These are phyloP conservation scores for Amblyteles armatorius DNA, from an alignment of 2,888 invertebrate genomes.

Conservation along the genomic window DNA sequence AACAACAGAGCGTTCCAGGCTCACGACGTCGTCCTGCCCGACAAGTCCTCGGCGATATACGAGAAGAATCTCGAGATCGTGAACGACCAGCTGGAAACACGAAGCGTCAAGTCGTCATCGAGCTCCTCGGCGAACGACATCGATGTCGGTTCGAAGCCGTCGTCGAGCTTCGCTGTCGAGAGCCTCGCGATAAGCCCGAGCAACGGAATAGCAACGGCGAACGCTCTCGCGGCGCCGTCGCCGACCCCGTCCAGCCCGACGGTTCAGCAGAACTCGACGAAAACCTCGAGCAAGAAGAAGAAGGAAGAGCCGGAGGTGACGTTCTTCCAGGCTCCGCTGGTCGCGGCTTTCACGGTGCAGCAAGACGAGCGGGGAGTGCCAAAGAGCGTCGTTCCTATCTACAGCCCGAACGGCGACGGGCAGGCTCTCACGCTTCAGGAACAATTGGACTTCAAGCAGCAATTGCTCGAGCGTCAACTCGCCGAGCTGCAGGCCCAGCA, in stretches of 20 bases:
- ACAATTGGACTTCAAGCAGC: slow-evolving; percentile 88
- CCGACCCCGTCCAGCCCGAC: slow-evolving; percentile 74
- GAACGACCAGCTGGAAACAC: slow-evolving; percentile 70
- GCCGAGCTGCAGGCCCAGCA: slow-evolving; percentile 89
- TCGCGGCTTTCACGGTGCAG: slow-evolving; percentile 94
- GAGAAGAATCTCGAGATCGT: slow-evolving; percentile 70
- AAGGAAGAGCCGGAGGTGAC: slow-evolving; percentile 88
- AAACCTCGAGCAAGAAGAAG: slow-evolving; percentile 85
- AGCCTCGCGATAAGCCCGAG: slow-evolving; percentile 78
- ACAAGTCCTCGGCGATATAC: slow-evolving; percentile 72
- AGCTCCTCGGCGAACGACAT: slow-evolving; percentile 43
- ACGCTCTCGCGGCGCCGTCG: slow-evolving; percentile 76
- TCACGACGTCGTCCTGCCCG: slow-evolving; percentile 70
- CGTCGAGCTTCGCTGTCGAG: slow-evolving; percentile 69
- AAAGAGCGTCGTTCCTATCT: slow-evolving; percentile 91
- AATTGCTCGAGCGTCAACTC: slow-evolving; percentile 89
- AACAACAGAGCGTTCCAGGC: slow-evolving; percentile 71
- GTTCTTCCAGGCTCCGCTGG: slow-evolving; percentile 92
- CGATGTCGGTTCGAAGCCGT: slow-evolving; percentile 68
- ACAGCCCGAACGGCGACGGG: slow-evolving; percentile 85
- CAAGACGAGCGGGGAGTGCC: slow-evolving; percentile 93
- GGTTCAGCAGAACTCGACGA: slow-evolving; percentile 51
- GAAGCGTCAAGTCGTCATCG: slow-evolving; percentile 68
- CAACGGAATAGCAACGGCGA: slow-evolving; percentile 76
- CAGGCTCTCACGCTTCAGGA: slow-evolving; percentile 82